Conservation (phyloP, 1,140 invertebrate genomes). For the Drosophila nannoptera region DNA sequence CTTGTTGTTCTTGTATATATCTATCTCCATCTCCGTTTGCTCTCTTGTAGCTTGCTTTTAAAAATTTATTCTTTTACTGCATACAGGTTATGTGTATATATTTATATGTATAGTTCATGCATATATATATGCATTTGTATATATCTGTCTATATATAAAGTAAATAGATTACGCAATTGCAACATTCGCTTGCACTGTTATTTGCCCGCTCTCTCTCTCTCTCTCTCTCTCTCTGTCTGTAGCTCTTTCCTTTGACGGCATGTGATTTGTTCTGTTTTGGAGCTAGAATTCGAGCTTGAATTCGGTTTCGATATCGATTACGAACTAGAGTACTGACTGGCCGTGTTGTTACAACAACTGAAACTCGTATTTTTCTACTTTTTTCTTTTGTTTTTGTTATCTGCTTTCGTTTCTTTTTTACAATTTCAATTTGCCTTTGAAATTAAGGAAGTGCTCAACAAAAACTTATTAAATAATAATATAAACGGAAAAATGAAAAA, state of each 20-base stretch:
- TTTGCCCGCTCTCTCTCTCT: background rate
- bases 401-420: slow-evolving; percentile 29
- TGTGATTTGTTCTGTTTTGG: slow-evolving; percentile 23
- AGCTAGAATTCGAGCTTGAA: slow-evolving; percentile 4
- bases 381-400: too few relatives aligned
- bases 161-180: slow-evolving; percentile 76
- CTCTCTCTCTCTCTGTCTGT: slow-evolving; percentile 25
- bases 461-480: slow-evolving; percentile 23
- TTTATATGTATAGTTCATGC: slow-evolving; percentile 59
- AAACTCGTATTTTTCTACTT: slow-evolving; percentile 18
- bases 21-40: background rate
- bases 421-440: slow-evolving; percentile 48
- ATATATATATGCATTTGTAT: slow-evolving; percentile 61
- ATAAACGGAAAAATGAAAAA: slow-evolving; percentile 22
- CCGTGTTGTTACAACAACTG: slow-evolving; percentile 16
- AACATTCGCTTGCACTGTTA: slow-evolving; percentile 47
- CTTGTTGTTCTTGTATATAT: background rate
- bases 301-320: slow-evolving; percentile 17
- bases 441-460: slow-evolving; percentile 54
- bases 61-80: slow-evolving; percentile 65
- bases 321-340: slow-evolving; percentile 11
- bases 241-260: slow-evolving; percentile 32
- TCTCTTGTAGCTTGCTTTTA: slow-evolving; percentile 37
- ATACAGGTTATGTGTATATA: slow-evolving; percentile 67
- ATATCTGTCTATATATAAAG: slow-evolving; percentile 70